phyloP scores from a whole-genome alignment of 2,888 invertebrate genomes.

The Nephrotoma guestfalica region DNA sequence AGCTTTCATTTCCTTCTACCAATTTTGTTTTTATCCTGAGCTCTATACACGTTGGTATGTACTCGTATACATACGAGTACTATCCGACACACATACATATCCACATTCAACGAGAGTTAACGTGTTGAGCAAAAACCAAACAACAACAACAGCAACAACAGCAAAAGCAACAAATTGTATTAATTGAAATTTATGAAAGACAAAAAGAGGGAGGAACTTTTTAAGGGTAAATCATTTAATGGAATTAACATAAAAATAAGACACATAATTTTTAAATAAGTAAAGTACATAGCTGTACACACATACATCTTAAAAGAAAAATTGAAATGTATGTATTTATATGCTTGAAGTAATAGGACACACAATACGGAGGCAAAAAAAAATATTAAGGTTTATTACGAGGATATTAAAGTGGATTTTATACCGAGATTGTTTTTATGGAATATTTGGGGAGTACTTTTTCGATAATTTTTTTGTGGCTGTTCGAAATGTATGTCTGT shows the following conservation, averaged over 20 bases:
- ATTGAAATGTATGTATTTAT: background rate
- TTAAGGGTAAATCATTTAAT: background rate
- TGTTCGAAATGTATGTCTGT: background rate
- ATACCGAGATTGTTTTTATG: background rate
- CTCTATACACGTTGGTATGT: background rate
- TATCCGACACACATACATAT: background rate
- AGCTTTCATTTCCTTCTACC: background rate
- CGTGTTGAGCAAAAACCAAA: background rate
- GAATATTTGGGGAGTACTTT: background rate
- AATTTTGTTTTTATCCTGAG: background rate
- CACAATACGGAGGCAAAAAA: background rate
- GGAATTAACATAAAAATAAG: background rate
- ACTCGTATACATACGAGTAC: background rate
- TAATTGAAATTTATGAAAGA: background rate
- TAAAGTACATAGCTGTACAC: background rate
- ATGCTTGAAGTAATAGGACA: background rate
- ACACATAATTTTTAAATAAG: background rate
- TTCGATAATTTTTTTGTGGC: background rate
- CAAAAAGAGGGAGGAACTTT: background rate
- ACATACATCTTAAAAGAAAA: background rate
- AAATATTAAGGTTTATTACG: background rate
- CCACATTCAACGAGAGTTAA: background rate
- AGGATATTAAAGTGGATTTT: background rate
- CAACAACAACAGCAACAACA: background rate
- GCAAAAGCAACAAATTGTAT: background rate